phyloP scores from a whole-genome alignment of 2,888 invertebrate genomes.

The Hoplodrina blanda region DNA sequence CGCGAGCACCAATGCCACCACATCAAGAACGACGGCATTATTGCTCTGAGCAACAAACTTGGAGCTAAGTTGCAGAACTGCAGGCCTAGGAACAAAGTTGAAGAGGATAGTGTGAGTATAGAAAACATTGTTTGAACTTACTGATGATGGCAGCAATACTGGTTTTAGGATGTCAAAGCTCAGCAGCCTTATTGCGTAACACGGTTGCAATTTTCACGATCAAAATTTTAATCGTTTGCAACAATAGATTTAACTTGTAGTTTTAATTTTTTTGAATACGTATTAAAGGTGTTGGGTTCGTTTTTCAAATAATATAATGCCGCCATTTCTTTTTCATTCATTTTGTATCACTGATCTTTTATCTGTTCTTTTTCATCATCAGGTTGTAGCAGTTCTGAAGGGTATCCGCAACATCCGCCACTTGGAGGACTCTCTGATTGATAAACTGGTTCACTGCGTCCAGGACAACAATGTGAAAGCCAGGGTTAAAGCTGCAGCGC shows the following conservation, averaged over 20 bases:
- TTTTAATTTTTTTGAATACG: too few relatives aligned
- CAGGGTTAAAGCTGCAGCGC: slow-evolving; percentile 94
- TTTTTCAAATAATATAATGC: too few relatives aligned
- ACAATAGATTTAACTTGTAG: too few relatives aligned
- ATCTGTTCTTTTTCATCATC: slow-evolving; percentile 9
- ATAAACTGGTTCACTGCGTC: slow-evolving; percentile 91
- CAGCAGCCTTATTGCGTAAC: too few relatives aligned
- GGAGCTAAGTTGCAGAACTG: slow-evolving; percentile 92
- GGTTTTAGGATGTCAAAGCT: background rate
- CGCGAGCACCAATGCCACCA: slow-evolving; percentile 91
- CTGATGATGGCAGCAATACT: background rate
- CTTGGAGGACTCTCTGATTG: slow-evolving; percentile 91
- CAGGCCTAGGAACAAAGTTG: slow-evolving; percentile 91
- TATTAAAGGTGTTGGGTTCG: too few relatives aligned
- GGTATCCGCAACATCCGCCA: slow-evolving; percentile 95
- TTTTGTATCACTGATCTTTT: background rate
- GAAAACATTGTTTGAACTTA: background rate
- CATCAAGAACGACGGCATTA: slow-evolving; percentile 89
- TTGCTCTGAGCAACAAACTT: slow-evolving; percentile 92
- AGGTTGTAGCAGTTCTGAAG: slow-evolving; percentile 94
- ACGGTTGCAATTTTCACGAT: too few relatives aligned
- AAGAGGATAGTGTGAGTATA: slow-evolving; percentile 91
- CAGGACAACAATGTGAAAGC: slow-evolving; percentile 91
- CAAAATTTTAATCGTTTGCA: too few relatives aligned
- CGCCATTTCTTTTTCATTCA: background rate